Evolutionary conservation across 2,888 invertebrate species (phyloP).

Genomic region (Tyria jacobaeae): DNA sequence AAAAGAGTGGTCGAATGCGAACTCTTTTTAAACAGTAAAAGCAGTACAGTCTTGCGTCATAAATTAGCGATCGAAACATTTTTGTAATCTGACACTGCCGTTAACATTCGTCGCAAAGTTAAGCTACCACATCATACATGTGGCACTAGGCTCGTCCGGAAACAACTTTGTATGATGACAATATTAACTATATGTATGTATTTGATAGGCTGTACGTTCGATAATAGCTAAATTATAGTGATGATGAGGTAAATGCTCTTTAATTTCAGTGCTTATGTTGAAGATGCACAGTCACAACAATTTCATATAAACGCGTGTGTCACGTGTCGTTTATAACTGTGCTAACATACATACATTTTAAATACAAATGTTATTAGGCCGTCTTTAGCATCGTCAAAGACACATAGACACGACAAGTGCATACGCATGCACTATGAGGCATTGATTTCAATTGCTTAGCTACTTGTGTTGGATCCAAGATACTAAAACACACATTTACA

Average conservation of each 20-base stretch:
- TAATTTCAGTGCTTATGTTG: background rate
- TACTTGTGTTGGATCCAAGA: too few relatives aligned
- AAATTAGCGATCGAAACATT: background rate
- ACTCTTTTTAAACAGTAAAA: too few relatives aligned
- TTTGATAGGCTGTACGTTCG: background rate
- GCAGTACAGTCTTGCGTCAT: background rate
- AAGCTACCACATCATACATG: background rate
- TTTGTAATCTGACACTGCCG: background rate
- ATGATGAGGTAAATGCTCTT: slow-evolving; percentile 4
- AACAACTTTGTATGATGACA: background rate
- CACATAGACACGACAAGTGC: background rate
- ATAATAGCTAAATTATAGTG: slow-evolving; percentile 1
- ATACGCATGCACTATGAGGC: background rate
- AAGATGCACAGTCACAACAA: background rate
- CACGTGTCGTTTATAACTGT: background rate
- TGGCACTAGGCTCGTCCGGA: background rate
- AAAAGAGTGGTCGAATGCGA: too few relatives aligned
- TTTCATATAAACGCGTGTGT: slow-evolving; percentile 4
- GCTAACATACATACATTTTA: too few relatives aligned
- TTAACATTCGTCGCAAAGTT: background rate
- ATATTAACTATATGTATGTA: background rate
- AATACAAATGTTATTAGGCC: background rate
- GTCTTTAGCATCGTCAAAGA: background rate
- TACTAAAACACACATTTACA: too few relatives aligned
- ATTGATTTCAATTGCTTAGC: too few relatives aligned